A percentile compares a stretch with the other conserved stretches of the same genome.
Conservation (phyloP, 2,797 vertebrate genomes). For the Balearica regulorum region DNA sequence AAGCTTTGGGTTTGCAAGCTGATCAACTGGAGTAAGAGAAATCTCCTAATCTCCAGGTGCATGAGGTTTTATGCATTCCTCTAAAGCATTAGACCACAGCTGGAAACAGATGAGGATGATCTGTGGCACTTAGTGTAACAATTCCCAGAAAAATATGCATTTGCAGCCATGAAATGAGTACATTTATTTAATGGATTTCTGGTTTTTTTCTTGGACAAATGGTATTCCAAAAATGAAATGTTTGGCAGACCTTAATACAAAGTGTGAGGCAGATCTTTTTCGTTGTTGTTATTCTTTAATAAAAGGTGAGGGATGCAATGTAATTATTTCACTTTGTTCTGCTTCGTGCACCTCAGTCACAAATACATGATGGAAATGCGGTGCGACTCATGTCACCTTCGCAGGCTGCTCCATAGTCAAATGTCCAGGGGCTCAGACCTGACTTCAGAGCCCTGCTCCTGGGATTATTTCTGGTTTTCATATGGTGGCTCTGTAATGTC, state of each 20-base stretch:
- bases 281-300: neutral
- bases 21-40: neutral
- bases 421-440: neutral
- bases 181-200: neutral
- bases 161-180: neutral
- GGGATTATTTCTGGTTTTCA: neutral
- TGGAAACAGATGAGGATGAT: slow-evolving; percentile 24
- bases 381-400: fast-evolving
- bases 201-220: neutral
- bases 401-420: neutral
- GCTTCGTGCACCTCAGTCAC: neutral
- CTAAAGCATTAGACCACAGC: slow-evolving; percentile 4
- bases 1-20: neutral
- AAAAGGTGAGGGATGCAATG: neutral
- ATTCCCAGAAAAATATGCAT: neutral
- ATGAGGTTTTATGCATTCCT: neutral
- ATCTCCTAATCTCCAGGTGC: neutral
- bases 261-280: neutral
- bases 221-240: neutral
- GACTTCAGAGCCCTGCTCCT: neutral
- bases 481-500: neutral
- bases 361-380: neutral
- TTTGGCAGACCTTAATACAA: neutral
- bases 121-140: neutral
- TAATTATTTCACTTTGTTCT: neutral